A percentile compares a stretch with the other conserved stretches of the same genome.
Conservation (phyloP, 2,113 vertebrate genomes). For the Gavia stellata region DNA sequence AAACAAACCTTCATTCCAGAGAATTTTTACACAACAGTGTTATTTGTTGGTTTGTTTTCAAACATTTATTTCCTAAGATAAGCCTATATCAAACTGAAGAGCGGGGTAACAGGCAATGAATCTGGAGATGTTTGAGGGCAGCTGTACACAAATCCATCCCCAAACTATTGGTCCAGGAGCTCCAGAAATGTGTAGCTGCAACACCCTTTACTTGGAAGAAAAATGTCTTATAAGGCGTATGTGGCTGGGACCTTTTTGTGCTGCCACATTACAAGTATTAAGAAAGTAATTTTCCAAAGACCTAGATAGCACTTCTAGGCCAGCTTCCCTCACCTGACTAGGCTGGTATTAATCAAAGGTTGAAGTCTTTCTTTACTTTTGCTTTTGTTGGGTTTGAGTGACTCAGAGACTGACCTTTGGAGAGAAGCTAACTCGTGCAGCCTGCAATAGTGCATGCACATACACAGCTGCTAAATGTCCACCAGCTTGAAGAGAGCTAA, state of each 20-base stretch:
- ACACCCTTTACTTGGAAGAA: not conserved
- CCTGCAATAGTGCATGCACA: fast-evolving
- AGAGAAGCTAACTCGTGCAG: not conserved
- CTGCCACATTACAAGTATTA: not conserved
- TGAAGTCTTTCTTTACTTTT: not conserved
- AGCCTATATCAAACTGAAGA: not conserved
- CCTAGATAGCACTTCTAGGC: not conserved
- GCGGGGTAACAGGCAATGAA: fast-evolving
- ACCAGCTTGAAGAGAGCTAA: not conserved
- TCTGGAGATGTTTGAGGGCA: not conserved
- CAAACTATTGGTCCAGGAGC: not conserved
- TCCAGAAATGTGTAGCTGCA: not conserved
- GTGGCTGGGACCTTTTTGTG: not conserved
- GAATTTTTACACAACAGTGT: not conserved
- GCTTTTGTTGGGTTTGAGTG: not conserved
- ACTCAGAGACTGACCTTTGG: not conserved
- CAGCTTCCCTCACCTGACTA: not conserved
- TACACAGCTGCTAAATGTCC: not conserved
- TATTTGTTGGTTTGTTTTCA: not conserved
- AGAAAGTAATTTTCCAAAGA: not conserved
- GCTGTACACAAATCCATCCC: not conserved
- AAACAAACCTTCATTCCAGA: not conserved
- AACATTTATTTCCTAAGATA: not conserved
- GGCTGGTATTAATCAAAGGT: not conserved
- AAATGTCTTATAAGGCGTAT: not conserved